These are phyloP conservation scores for Argentina silus DNA, from an alignment of 2,797 vertebrate genomes.

Conservation along the genomic window DNA sequence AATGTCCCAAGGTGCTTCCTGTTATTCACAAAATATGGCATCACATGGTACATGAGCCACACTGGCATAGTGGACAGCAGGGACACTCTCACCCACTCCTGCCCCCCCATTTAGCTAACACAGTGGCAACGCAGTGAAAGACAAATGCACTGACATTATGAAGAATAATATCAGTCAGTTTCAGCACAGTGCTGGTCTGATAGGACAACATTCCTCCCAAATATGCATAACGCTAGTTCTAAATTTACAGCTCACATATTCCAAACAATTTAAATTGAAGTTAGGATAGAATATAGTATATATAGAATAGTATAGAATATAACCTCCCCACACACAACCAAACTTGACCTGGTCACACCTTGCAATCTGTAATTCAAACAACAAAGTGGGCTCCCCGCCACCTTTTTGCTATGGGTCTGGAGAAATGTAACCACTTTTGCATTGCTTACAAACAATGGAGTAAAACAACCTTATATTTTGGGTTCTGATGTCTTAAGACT, in stretches of 20 bases:
- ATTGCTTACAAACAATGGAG: too few species aligned
- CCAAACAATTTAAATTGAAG: background rate
- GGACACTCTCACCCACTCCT: background rate
- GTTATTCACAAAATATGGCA: conserved; percentile 42
- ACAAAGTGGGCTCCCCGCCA: too few species aligned
- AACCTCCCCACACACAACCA: background rate
- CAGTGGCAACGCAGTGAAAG: conserved; percentile 2
- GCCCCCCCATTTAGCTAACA: background rate
- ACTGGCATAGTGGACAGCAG: conserved; percentile 17
- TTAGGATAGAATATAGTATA: background rate
- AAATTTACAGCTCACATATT: background rate
- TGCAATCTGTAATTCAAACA: too few species aligned
- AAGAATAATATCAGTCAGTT: background rate
- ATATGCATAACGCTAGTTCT: background rate
- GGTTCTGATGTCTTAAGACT: too few species aligned
- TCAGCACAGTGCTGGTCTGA: background rate
- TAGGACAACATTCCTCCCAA: background rate
- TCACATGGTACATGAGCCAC: conserved; percentile 20
- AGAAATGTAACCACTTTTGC: too few species aligned
- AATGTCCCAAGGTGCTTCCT: conserved; percentile 53
- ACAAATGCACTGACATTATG: background rate
- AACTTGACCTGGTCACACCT: background rate
- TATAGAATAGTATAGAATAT: background rate
- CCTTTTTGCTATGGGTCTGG: too few species aligned
- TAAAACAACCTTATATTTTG: too few species aligned